phyloP scores from a whole-genome alignment of 2,113 vertebrate genomes.

The Cephalophus harveyi region DNA sequence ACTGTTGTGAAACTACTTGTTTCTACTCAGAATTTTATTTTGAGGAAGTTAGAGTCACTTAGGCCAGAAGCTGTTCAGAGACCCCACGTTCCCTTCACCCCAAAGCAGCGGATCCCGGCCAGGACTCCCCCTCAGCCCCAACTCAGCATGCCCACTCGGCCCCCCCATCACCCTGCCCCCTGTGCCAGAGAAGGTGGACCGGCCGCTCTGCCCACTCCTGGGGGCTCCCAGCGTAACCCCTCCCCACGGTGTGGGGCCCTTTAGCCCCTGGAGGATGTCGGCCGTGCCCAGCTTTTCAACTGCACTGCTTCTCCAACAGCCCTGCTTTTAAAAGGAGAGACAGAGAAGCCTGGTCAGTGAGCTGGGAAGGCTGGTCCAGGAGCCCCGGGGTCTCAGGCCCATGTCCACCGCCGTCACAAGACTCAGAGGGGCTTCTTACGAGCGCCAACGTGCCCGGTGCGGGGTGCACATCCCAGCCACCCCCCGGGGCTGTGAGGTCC shows the following conservation, averaged over 20 bases:
- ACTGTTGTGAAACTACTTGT: no score
- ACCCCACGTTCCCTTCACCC: neutral
- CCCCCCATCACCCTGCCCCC: rapidly evolving
- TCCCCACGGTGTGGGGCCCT: no score
- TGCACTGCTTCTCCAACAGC: rapidly evolving
- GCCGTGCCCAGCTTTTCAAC: neutral
- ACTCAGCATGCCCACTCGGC: rapidly evolving
- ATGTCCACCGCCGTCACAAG: rapidly evolving
- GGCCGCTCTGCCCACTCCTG: neutral
- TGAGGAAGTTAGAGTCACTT: neutral
- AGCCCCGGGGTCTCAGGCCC: rapidly evolving
- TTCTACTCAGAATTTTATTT: neutral
- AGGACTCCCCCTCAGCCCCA: rapidly evolving
- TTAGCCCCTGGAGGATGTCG: rapidly evolving
- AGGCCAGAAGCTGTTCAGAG: neutral
- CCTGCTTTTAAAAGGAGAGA: neutral
- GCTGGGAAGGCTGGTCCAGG: neutral
- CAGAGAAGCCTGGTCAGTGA: neutral
- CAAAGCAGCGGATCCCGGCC: neutral
- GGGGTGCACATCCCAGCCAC: rapidly evolving
- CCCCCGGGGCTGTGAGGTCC: rapidly evolving
- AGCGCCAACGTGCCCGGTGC: rapidly evolving
- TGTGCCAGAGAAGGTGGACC: rapidly evolving
- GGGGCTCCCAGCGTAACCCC: neutral
- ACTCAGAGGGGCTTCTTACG: neutral